Base-by-base conservation (phyloP, 2,113 vertebrate genomes). In the Hippocampus barbouri region DNA sequence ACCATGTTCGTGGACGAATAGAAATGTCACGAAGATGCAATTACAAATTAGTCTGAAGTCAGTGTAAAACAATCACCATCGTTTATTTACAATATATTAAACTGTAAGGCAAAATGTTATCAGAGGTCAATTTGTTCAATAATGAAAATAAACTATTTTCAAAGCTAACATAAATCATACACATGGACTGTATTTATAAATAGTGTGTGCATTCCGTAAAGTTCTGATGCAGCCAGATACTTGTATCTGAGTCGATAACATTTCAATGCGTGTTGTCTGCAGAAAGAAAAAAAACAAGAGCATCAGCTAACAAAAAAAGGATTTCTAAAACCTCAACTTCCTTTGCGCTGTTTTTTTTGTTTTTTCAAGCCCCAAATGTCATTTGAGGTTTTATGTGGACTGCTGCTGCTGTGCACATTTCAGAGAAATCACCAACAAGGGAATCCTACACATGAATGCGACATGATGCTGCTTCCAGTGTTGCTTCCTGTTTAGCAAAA, bases 51-150 rank as follows among this genome's bases (percentile, higher is more conserved):
- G 38, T 49, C 70, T 43, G 66, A 80, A 45, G 72, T 45, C 74
- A 40, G 59, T 80, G 69, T 84, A 86, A 90, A 91, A 91, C 92
- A 91, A 89, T 89, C 87, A 87, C 88, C 88, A 85, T 85, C 56
- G 80, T 92, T 92, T 93, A 93, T 93, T 92, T 92, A 93, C 91
- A 93, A 91, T 91, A 92, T 89, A 91, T 91, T 92, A 92, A 93
- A 89, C 82, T 87, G 89, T 89, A 87, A 91, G 90, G 89, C 85
- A 91, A 92, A 92, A 90, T 86, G 82, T 89, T 85, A 90, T 88
- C 89, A 91, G 86, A 87, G 88, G 87, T 89, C 89, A 90, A 85
- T 92, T 87, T 89, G 83, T 90, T 90, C 86, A 83, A 89, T 87
- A 89, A 88, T 84, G 88, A 91, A 89, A 91, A 92, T 89, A 92